Conservation (phyloP, 2,797 vertebrate genomes). For the Microtus californicus region DNA sequence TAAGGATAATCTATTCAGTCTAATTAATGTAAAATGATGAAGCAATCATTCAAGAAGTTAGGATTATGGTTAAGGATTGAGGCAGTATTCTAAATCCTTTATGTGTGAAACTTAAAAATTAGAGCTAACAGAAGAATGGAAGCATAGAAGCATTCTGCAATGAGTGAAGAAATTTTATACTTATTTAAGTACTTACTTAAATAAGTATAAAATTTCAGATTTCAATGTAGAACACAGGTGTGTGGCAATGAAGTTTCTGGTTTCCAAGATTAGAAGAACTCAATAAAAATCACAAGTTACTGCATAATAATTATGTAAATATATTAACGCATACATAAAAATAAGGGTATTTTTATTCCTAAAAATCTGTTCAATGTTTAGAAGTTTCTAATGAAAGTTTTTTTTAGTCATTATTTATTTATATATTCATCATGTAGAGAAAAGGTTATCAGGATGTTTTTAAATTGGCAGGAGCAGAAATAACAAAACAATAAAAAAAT, state of each 20-base stretch:
- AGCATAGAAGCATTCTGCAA: rapidly evolving
- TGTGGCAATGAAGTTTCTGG: background rate
- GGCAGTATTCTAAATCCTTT: background rate
- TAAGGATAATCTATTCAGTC: background rate
- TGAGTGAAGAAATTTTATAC: background rate
- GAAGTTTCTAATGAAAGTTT: background rate
- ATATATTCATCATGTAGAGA: background rate
- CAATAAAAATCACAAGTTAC: background rate
- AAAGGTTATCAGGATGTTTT: slow-evolving; percentile 72
- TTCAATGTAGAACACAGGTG: background rate
- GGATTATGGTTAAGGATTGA: background rate
- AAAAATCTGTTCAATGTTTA: background rate
- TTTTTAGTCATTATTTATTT: background rate
- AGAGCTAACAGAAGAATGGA: background rate
- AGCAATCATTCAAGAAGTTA: background rate
- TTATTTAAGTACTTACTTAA: slow-evolving; percentile 14
- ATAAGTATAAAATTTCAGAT: background rate
- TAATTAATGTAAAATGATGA: background rate
- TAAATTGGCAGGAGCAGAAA: slow-evolving; percentile 78
- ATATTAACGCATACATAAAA: background rate
- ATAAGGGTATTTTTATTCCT: background rate
- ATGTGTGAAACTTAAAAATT: background rate
- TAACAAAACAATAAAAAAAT: slow-evolving; percentile 61
- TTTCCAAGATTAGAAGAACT: background rate
- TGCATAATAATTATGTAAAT: background rate